Base-by-base conservation (phyloP, 2,113 vertebrate genomes). In the Esox niger region DNA sequence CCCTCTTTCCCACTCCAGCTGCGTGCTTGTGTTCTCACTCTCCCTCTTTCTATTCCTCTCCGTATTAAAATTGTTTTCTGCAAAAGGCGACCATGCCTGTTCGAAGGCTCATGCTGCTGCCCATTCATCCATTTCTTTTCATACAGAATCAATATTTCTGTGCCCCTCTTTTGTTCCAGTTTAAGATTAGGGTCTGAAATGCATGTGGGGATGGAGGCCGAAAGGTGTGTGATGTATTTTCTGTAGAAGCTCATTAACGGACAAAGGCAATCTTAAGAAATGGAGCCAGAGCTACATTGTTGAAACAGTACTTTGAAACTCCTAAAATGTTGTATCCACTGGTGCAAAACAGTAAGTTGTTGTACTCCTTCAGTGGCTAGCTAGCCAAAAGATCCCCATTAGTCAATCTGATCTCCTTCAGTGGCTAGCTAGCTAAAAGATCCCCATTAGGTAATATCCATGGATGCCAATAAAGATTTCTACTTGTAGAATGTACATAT, bases 51-150 rank as follows among this genome's bases (percentile, higher is more conserved):
- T 56, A 6, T 7, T 33, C 35, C 33, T 62, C 43, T 57, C 55
- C 21, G 23, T 49, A 54, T 57, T 59, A 30, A 4, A 52, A 60
- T 57, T 79, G 64, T 52, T 65, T 52, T 62, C 47, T 38, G 66
- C 27, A 20, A 52, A 47, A 73, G 46, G 49, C 70, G 25, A 70
- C 25, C 32, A 21, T 49, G 32, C 64, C 62, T 47, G 66, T 21
- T 38, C 35, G 55, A 29, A 59, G 29, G 26, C 21, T 55, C 58
- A 29, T 66, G 54, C 31, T 62, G 52, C 43, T 20, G 30, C 73
- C 31, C 68, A 68, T 77, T 84, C 76, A 72, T 73, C 75, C 52
- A 56, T 58, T 46, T 69, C 70, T 75, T 73, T 73, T 75, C 69
- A 69, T 58, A 72, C 33, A 54, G 3, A 76, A 77, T 84, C 84